Percentiles rank a stretch among this genome's conserved stretches.
These are phyloP conservation scores for Drosophila dives DNA, from an alignment of 2,888 invertebrate species.

Conservation along the genomic window DNA sequence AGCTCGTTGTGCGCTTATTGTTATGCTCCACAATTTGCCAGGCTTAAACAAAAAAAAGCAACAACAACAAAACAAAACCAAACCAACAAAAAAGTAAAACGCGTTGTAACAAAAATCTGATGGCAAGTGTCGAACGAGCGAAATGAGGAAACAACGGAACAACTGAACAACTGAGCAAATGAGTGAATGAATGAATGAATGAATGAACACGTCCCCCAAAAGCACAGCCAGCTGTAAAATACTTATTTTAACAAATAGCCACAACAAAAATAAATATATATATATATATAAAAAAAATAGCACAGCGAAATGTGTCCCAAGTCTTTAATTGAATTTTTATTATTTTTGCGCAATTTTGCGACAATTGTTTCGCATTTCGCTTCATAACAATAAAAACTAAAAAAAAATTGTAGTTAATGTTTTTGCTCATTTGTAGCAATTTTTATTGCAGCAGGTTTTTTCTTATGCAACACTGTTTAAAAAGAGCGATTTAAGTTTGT, in stretches of 20 bases:
- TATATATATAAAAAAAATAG: neutral
- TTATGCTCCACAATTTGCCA: conserved; percentile 62
- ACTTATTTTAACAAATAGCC: conserved; percentile 31
- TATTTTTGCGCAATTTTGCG: conserved; percentile 46
- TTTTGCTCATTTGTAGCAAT: conserved; percentile 16
- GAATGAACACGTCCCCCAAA: conserved; percentile 23
- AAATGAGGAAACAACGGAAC: neutral
- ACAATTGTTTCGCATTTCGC: conserved; percentile 49
- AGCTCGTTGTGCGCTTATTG: conserved; percentile 62
- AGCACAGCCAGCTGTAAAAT: conserved; percentile 28
- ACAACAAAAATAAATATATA: conserved; percentile 2
- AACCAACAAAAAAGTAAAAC: conserved; percentile 15
- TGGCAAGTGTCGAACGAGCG: conserved; percentile 33
- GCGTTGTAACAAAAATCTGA: conserved; percentile 25
- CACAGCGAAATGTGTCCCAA: conserved; percentile 49
- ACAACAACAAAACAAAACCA: conserved; percentile 9
- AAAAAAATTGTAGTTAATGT: conserved; percentile 20
- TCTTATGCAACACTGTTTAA: conserved; percentile 14
- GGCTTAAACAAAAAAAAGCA: conserved; percentile 20
- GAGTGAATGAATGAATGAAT: neutral
- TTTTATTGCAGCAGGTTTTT: conserved; percentile 1
- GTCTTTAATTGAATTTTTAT: conserved; percentile 63
- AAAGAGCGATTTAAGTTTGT: neutral
- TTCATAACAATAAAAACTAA: conserved; percentile 3
- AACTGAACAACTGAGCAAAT: neutral